Evolutionary conservation across 2,797 vertebrate species (phyloP).

Genomic region (Brotula barbata): DNA sequence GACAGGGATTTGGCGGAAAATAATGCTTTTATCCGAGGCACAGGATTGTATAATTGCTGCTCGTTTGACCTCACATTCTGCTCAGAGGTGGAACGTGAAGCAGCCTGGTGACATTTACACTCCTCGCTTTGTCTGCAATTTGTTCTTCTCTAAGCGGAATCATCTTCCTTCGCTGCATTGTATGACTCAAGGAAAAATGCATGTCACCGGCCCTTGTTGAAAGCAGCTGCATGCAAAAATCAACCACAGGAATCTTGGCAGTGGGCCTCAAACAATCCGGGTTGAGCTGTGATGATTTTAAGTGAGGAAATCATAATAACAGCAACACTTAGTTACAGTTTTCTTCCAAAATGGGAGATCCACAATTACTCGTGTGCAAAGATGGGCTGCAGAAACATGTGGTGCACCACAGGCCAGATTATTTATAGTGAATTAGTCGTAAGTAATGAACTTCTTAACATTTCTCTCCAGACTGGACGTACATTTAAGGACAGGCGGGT

Average conservation of each 20-base stretch:
- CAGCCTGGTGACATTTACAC: slow-evolving; percentile 12
- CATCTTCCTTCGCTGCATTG: not conserved
- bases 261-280: not conserved
- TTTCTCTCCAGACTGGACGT: not conserved
- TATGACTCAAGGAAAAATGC: not conserved
- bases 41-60: slow-evolving; percentile 28
- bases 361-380: too few relatives aligned
- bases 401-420: not conserved
- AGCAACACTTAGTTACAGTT: not conserved
- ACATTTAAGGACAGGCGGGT: not conserved
- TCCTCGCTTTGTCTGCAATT: slow-evolving; percentile 21
- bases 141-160: slow-evolving; percentile 3
- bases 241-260: slow-evolving; percentile 1
- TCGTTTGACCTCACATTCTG: slow-evolving; percentile 21
- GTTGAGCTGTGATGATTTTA: not conserved
- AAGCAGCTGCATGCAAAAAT: slow-evolving; percentile 1
- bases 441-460: not conserved
- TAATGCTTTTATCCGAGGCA: slow-evolving; percentile 36
- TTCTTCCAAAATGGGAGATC: not conserved
- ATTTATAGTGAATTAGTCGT: not conserved
- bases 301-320: slow-evolving; percentile 4
- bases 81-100: slow-evolving; percentile 17
- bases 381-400: not conserved
- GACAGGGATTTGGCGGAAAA: slow-evolving; percentile 33
- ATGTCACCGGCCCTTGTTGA: not conserved